A percentile compares a stretch with the other conserved stretches of the same genome.
Evolutionary conservation across 2,113 vertebrate species (phyloP).

Genomic region (Varanus salvator): DNA sequence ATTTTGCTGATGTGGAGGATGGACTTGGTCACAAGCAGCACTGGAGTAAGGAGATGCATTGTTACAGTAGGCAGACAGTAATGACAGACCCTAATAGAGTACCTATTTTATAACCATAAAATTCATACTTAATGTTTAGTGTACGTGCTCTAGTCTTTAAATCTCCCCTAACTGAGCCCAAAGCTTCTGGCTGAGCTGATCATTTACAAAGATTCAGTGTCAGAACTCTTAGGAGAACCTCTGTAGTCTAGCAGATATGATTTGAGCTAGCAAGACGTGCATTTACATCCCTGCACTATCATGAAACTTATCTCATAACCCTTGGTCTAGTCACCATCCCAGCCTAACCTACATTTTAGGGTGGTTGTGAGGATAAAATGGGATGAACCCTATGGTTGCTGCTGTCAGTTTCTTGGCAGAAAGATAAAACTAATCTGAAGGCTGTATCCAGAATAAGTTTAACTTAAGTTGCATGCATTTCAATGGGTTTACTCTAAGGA

Average conservation of each 20-base stretch:
- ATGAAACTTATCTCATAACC: background rate
- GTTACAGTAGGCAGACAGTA: background rate
- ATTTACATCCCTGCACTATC: background rate
- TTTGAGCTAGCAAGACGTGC: background rate
- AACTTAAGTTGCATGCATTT: no score
- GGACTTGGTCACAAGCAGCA: background rate
- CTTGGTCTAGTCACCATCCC: background rate
- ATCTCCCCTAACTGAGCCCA: slow-evolving; percentile 8
- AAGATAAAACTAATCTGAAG: background rate
- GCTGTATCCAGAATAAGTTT: no score
- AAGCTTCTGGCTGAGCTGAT: background rate
- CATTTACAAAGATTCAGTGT: background rate
- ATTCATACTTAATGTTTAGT: slow-evolving; percentile 3
- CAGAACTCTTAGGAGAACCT: background rate
- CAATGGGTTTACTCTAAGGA: no score
- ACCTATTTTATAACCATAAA: slow-evolving; percentile 1
- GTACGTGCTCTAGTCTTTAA: slow-evolving; percentile 9
- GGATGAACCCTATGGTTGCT: background rate
- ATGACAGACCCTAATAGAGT: background rate
- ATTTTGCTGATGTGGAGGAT: background rate
- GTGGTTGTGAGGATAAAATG: background rate
- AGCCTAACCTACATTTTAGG: background rate
- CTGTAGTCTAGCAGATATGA: background rate
- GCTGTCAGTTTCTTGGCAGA: background rate
- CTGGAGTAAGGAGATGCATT: background rate